These are phyloP conservation scores for Notocelia uddmanniana DNA, from an alignment of 2,888 invertebrate genomes.

Conservation along the genomic window DNA sequence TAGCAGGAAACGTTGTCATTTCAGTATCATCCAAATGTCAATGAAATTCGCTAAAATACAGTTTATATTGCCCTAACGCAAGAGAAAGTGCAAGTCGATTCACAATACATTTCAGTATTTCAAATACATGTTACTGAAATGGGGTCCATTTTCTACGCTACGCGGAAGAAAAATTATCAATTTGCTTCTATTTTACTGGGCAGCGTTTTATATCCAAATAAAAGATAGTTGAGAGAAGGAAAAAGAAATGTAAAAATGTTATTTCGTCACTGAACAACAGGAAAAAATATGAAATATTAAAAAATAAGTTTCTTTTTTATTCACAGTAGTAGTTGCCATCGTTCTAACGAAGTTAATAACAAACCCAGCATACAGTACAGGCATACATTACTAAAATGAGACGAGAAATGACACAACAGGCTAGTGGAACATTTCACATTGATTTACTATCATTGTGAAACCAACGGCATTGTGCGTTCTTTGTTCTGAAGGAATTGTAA, in stretches of 20 bases:
- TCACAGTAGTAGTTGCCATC: background rate
- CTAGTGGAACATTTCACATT: conserved; percentile 30
- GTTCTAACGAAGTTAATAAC: conserved; percentile 3
- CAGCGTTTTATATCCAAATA: background rate
- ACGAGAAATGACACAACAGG: conserved; percentile 32
- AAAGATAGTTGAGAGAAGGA: background rate
- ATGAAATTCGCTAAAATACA: no score
- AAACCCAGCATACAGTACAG: conserved; percentile 1
- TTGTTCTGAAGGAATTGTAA: conserved; percentile 36
- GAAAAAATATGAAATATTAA: no score
- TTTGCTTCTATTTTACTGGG: no score
- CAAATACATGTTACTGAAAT: background rate
- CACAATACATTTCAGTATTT: background rate
- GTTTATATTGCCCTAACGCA: background rate
- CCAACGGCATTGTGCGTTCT: conserved; percentile 17
- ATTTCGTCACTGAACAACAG: no score
- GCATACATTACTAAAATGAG: conserved; percentile 35
- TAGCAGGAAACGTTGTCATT: no score
- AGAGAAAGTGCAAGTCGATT: background rate
- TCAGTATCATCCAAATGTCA: background rate
- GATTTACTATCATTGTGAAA: conserved; percentile 36
- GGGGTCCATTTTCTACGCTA: background rate
- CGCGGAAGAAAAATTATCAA: no score
- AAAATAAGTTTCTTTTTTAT: no score
- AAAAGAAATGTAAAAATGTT: no score